Conservation (phyloP, 2,888 invertebrate species). For the Apotomis turbidana region DNA sequence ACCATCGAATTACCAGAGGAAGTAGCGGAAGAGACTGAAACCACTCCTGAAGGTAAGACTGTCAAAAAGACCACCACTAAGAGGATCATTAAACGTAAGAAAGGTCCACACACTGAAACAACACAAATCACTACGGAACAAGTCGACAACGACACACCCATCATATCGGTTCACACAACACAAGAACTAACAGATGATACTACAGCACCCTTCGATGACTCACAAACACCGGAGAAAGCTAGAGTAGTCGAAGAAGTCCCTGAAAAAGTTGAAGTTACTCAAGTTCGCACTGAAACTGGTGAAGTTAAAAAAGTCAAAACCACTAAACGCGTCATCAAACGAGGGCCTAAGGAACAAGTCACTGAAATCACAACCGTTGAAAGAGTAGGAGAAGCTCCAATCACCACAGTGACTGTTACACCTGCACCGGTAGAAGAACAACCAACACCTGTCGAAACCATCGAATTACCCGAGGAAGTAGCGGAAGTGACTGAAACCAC, state of each 20-base stretch:
- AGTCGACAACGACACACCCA: too few relatives aligned
- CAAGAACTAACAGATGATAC: slow-evolving; percentile 44
- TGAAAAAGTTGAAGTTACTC: too few relatives aligned
- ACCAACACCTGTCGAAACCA: too few relatives aligned
- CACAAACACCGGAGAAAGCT: too few relatives aligned
- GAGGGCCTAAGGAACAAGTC: too few relatives aligned
- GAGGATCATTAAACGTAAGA: slow-evolving; percentile 66
- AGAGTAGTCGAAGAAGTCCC: too few relatives aligned
- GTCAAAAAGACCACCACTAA: slow-evolving; percentile 52
- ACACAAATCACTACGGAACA: slow-evolving; percentile 60
- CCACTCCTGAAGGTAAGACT: slow-evolving; percentile 55
- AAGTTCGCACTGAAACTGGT: slow-evolving; percentile 45
- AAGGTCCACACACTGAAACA: slow-evolving; percentile 53
- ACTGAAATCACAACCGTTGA: too few relatives aligned
- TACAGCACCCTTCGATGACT: too few relatives aligned
- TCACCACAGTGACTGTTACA: slow-evolving; percentile 23
- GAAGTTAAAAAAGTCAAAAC: neutral
- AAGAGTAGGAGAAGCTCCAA: too few relatives aligned
- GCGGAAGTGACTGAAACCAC: slow-evolving; percentile 54
- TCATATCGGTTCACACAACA: slow-evolving; percentile 60
- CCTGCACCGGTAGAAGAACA: too few relatives aligned
- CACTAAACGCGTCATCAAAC: neutral
- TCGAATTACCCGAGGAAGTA: too few relatives aligned
- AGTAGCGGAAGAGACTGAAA: slow-evolving; percentile 51
- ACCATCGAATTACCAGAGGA: slow-evolving; percentile 48